Evolutionary conservation across 1,140 invertebrate species (phyloP), one percentile per base, ranked within the genome.

Genomic region (Thaumatotibia leucotreta): DNA sequence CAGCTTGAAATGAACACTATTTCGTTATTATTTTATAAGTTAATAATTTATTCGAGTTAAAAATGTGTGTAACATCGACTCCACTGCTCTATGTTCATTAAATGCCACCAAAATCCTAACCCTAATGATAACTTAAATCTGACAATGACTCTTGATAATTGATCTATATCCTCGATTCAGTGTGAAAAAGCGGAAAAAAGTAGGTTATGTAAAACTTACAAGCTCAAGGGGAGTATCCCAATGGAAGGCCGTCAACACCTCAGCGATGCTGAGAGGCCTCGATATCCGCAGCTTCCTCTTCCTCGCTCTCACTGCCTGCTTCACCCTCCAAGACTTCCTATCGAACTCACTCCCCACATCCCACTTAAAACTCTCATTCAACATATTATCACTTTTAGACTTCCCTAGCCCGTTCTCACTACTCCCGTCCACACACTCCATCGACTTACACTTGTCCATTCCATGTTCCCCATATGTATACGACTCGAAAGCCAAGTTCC

Each of bases 221-320:
- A 63, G 72, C 72, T 80, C 75, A 1, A 77, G 69, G 4, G 77
- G 73, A 0, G 75, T 77, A n/a, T 77, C 70, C 66, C 73, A 73
- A 23, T 73, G 75, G 66, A 80, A 77, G n/a, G 74, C 70, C 9
- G 35, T 66, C 8, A 73, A 63, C 8, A 77, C 65, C 11, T 80
- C 75, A 1, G 69, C 64, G 11, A 72, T 68, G 9, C 69, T 52
- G 0, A 66, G 64, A 0, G 73, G 68, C 14, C 45, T 54, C 22
- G 70, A 75, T 52, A 81, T 79, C 33, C 65, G 70, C 23, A 78
- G 49, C 62, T 81, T 81, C 45, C 74, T 76, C 49, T 69, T 80
- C 32, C 52, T 72, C 9, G 52, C 24, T 24, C 66, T 74, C 20
- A 74, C 67, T 10, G 69, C 67, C 70, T 79, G 72, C 49, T 81